Evolutionary conservation across 2,113 vertebrate species (phyloP), one percentile per base, ranked within the genome.

Genomic region (Oplegnathus fasciatus): DNA sequence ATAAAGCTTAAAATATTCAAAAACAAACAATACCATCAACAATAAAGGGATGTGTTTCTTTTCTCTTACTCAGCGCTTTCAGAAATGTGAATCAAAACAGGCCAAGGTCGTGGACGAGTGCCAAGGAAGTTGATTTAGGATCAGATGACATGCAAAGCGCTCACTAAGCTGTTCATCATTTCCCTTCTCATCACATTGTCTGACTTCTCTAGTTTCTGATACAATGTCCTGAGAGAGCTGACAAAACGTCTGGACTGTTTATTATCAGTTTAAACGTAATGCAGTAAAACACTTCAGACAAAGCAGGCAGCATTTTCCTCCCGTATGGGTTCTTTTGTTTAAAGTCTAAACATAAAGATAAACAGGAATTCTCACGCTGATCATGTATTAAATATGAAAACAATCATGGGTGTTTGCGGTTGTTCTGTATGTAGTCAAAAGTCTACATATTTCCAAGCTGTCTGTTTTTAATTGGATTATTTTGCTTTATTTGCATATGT

Each of bases 91-190:
- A 26, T 66, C n/a, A 7, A 32, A 76, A 40, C 73, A 7, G 40
- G 42, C 2, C 60, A 74, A 78, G 83, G 82, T n/a, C 4, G 24
- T 20, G 71, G 30, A 24, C 7, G 10, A 52, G 52, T 1, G 71
- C 66, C 34, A 55, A 13, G 3, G 5, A 73, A 2, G 57, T 1
- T 61, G 68, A 67, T 52, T 83, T 28, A 34, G 71, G 69, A 79
- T 84, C 78, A 65, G 58, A 34, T 87, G 70, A 57, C 84, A 61
- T 60, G 73, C 62, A 60, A 67, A 88, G 69, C 42, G 52, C 65
- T 50, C 11, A 54, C 62, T 42, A 50, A 78, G 78, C 40, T 34
- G 0, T 61, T 78, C 74, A 55, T 74, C 32, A 6, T 44, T 54
- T 79, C 61, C 66, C n/a, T 37, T 58, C 61, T 82, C 69, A 34